phyloP scores from a whole-genome alignment of 2,113 vertebrate genomes.

The Cochlearius cochlearius region DNA sequence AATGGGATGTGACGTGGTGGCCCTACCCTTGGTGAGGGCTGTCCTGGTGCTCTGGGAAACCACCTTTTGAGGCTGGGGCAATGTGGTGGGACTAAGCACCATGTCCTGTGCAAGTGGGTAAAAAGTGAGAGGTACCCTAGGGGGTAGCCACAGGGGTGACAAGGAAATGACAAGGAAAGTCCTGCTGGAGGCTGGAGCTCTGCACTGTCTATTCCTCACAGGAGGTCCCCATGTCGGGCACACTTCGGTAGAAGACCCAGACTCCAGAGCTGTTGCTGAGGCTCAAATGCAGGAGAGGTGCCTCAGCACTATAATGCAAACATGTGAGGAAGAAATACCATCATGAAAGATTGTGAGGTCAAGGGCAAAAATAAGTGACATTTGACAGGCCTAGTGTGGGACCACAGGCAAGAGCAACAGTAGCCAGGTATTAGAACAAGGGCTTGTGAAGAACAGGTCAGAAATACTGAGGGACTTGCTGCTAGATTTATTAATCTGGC shows the following conservation, averaged over 20 bases:
- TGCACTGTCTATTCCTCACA: background rate
- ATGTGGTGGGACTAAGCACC: background rate
- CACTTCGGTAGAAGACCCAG: fast-evolving
- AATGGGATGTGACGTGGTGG: background rate
- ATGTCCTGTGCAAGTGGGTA: background rate
- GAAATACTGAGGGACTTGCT: background rate
- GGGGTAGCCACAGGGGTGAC: fast-evolving
- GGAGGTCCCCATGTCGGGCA: background rate
- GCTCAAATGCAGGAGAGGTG: background rate
- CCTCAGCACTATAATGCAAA: background rate
- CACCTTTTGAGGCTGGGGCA: background rate
- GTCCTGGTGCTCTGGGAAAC: background rate
- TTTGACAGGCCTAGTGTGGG: background rate
- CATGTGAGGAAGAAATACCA: background rate
- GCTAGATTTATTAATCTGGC: slow-evolving; percentile 12
- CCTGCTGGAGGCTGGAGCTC: background rate
- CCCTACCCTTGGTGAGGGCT: background rate
- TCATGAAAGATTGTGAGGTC: background rate
- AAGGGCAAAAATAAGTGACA: background rate
- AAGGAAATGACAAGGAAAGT: background rate
- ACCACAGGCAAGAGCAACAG: background rate
- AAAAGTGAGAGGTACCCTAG: background rate
- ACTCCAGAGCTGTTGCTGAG: background rate
- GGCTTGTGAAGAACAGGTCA: background rate
- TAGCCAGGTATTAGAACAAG: background rate